Base-by-base conservation (phyloP, 2,113 vertebrate species). In the Calonectris borealis region DNA sequence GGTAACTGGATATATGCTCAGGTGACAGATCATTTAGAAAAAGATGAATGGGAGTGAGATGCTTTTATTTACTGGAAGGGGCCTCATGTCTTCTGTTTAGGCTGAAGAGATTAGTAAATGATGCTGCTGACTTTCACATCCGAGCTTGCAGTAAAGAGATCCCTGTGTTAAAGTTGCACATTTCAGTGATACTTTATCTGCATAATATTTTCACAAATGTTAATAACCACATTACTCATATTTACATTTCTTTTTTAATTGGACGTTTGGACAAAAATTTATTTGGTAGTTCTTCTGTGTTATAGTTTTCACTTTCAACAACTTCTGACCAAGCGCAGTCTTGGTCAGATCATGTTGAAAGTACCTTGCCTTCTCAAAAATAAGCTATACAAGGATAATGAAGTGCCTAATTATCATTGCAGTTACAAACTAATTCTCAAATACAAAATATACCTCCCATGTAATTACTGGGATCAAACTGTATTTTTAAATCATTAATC, bases 231-330 rank as follows among this genome's bases (percentile, higher is more conserved):
- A 95, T 98, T 96, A 95, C 60, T 98, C 82, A 93, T 94, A 94
- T 97, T 97, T 98, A 93, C 79, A 62, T 92, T 97, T 95, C 62
- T 61, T 54, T 94, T 96, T 93, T 96, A 97, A 97, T 97, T 97
- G 94, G 86, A 49, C 77, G 49, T 95, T 97, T 76, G n/a, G 83
- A 96, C 93, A 72, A 65, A 83, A 97, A 90, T 87, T 44, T 91
- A 92, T 86, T 96, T 90, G 66, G 85, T 96, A 40, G 86, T 64
- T 79, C n/a, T 88, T 29, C 42, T 60, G 2, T 83, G 61, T 85
- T 97, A 77, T 3, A 80, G 70, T 95, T 95, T 61, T 90, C 44
- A 77, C 55, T 95, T 95, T 95, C 93, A 91, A 51, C 66, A 93
- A 52, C 66, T 83, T 96, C 66, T 81, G 96, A 90, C 92, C 44